Percentiles rank a stretch among this genome's conserved stretches.
phyloP scores from a whole-genome alignment of 1,140 invertebrate species.

The Oreohelix idahoensis region DNA sequence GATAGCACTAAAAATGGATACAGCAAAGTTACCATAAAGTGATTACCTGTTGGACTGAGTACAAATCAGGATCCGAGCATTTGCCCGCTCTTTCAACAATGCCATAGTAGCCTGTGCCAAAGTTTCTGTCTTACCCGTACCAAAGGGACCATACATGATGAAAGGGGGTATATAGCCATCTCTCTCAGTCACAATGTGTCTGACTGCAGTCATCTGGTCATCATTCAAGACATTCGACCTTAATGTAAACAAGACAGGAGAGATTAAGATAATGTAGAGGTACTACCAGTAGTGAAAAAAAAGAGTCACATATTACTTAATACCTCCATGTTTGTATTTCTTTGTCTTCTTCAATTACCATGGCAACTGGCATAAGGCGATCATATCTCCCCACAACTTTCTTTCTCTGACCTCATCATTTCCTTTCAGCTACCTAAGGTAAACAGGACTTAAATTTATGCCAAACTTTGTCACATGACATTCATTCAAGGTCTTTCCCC shows the following conservation, averaged over 20 bases:
- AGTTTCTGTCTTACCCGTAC: conserved; percentile 91
- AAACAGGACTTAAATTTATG: no score
- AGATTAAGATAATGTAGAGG: no score
- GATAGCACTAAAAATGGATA: neutral
- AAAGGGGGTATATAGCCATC: conserved; percentile 79
- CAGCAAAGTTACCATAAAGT: neutral
- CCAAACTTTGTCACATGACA: no score
- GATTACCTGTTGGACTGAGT: conserved; percentile 86
- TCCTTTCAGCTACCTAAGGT: no score
- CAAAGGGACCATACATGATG: conserved; percentile 87
- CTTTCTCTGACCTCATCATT: no score
- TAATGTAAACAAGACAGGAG: conserved; percentile 11
- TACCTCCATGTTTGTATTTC: no score
- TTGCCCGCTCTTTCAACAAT: conserved; percentile 79
- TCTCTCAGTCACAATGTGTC: conserved; percentile 61
- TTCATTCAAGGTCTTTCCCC: no score
- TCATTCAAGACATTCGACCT: conserved; percentile 63
- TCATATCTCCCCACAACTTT: no score
- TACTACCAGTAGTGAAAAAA: no score
- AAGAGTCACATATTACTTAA: no score
- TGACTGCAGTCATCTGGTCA: conserved; percentile 63
- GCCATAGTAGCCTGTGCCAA: conserved; percentile 81
- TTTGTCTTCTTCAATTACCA: no score
- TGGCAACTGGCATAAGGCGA: no score
- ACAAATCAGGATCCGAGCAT: conserved; percentile 85